A percentile compares a stretch with the other conserved stretches of the same genome.
These are phyloP conservation scores for Trichopria drosophilae DNA, from an alignment of 2,888 invertebrate species.

Conservation along the genomic window DNA sequence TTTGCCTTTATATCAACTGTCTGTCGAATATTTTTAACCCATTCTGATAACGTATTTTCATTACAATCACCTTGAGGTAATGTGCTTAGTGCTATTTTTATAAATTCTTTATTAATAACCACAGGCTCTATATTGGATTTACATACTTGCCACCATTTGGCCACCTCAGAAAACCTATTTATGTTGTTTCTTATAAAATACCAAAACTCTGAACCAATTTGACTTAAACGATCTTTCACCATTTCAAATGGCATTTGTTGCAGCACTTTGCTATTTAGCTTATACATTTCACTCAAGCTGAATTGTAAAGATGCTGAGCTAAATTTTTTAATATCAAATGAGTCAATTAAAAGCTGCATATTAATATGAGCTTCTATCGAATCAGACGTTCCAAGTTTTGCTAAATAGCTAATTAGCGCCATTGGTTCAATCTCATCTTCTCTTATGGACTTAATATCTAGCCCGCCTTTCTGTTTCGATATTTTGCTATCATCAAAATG, in stretches of 20 bases:
- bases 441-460: slow-evolving; percentile 18
- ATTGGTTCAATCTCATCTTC: slow-evolving; percentile 20
- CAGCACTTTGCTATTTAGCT: slow-evolving; percentile 18
- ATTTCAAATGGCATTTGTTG: slow-evolving; percentile 20
- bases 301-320: slow-evolving; percentile 19
- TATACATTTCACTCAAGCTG: slow-evolving; percentile 21
- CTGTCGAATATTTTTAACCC: slow-evolving; percentile 11
- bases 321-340: slow-evolving; percentile 23
- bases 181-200: slow-evolving; percentile 16
- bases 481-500: slow-evolving; percentile 19
- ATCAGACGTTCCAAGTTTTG: slow-evolving; percentile 19
- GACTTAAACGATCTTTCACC: slow-evolving; percentile 18
- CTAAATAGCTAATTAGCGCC: slow-evolving; percentile 19
- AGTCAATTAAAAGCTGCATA: slow-evolving; percentile 21
- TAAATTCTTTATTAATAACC: slow-evolving; percentile 15
- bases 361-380: slow-evolving; percentile 13
- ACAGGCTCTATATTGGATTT: slow-evolving; percentile 19
- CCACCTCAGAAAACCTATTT: slow-evolving; percentile 17
- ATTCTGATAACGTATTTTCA: slow-evolving; percentile 14
- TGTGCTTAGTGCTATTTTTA: slow-evolving; percentile 13
- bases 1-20: slow-evolving; percentile 15
- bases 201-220: slow-evolving; percentile 20
- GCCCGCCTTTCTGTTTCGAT: slow-evolving; percentile 13
- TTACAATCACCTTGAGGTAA: slow-evolving; percentile 15
- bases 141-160: slow-evolving; percentile 16